phyloP scores from a whole-genome alignment of 2,888 invertebrate genomes.

The Brachynemurus nebulosus region DNA sequence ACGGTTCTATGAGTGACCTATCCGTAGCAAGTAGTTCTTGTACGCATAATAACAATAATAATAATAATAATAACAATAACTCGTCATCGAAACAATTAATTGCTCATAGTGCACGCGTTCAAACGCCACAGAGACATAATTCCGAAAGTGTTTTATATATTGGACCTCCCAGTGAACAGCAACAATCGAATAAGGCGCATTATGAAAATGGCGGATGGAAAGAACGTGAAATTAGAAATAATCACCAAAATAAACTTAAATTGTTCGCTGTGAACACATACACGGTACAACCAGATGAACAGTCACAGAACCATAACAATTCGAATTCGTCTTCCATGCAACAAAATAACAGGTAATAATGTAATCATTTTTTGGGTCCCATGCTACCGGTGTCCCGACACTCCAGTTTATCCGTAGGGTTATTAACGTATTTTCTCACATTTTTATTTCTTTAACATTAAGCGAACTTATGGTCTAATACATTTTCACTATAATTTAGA shows the following conservation, averaged over 20 bases:
- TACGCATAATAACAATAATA: conserved; percentile 33
- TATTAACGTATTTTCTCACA: too few species aligned
- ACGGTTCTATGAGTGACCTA: conserved; percentile 61
- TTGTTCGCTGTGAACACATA: conserved; percentile 58
- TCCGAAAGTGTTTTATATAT: conserved; percentile 63
- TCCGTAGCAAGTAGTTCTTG: conserved; percentile 44
- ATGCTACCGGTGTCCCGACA: too few species aligned
- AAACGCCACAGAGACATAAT: conserved; percentile 62
- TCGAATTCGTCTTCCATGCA: not conserved
- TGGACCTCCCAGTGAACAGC: conserved; percentile 29
- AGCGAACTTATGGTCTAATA: too few species aligned
- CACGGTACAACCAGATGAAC: conserved; percentile 36
- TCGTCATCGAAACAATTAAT: conserved; percentile 46
- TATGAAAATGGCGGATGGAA: conserved; percentile 21
- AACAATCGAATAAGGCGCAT: conserved; percentile 15
- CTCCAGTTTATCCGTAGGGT: too few species aligned
- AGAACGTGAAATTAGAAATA: conserved; percentile 29
- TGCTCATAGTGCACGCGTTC: conserved; percentile 62
- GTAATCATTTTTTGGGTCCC: too few species aligned
- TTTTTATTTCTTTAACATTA: too few species aligned
- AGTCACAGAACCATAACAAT: not conserved
- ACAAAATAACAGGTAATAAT: too few species aligned
- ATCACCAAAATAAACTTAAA: conserved; percentile 38
- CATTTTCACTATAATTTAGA: too few species aligned
- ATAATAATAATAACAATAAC: too few species aligned